Conservation (phyloP, 2,113 vertebrate genomes). For the Odobenus rosmarus region DNA sequence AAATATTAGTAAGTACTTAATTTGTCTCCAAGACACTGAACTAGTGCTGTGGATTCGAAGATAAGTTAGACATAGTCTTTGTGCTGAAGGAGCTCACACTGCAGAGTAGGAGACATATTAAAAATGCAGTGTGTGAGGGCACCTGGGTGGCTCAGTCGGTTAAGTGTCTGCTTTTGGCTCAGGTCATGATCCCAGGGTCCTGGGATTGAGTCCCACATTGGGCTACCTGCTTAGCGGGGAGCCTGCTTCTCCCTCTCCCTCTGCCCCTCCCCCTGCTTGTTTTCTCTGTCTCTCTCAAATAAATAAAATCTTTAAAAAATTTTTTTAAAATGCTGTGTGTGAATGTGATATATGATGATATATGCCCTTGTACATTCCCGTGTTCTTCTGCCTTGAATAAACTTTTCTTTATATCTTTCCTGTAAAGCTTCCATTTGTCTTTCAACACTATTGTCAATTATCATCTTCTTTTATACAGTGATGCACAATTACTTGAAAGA, state of each 20-base stretch:
- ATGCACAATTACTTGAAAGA: not conserved
- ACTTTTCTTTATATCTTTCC: not conserved
- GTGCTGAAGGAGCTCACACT: not conserved
- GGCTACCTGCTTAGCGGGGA: not conserved
- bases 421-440: not conserved
- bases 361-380: not conserved
- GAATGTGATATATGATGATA: not conserved
- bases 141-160: not conserved
- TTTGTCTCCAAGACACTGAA: slow-evolving; percentile 4
- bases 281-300: not conserved
- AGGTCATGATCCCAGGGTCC: not conserved
- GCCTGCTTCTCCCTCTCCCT: not conserved
- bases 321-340: not conserved
- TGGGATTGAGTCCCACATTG: not conserved
- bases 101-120: not conserved
- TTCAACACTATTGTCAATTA: not conserved
- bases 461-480: not conserved
- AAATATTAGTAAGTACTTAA: not conserved
- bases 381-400: not conserved
- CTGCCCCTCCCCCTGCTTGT: not conserved
- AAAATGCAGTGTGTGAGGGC: not conserved
- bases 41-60: not conserved
- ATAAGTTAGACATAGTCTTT: not conserved
- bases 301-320: not conserved
- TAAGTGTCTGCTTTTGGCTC: not conserved